Conservation (phyloP, 1,140 invertebrate species). For the Nasonia vitripennis region DNA sequence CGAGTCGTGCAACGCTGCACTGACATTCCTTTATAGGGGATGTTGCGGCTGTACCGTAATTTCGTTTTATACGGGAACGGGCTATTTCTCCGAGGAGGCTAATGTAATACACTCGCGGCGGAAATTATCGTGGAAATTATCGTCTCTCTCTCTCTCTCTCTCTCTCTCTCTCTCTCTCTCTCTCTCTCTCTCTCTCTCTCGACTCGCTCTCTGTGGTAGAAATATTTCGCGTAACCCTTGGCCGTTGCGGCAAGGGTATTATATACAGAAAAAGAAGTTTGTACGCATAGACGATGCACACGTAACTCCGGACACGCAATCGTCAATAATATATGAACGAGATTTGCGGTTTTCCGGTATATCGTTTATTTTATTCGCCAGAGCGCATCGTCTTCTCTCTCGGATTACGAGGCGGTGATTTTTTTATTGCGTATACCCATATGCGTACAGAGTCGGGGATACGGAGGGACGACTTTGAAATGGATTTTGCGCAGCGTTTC, state of each 20-base stretch:
- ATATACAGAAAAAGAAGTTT: neutral
- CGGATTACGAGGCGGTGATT: neutral
- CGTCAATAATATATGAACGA: neutral
- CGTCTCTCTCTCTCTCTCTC: neutral
- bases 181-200: neutral
- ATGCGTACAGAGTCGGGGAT: too few species aligned
- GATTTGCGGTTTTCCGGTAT: constrained; percentile 9
- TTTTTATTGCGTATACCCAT: too few species aligned
- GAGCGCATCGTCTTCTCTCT: neutral
- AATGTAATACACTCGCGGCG: neutral
- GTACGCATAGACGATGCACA: neutral
- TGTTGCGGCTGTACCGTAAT: neutral
- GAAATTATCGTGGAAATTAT: neutral
- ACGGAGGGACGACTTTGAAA: too few species aligned
- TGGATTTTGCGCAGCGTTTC: neutral
- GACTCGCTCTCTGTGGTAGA: neutral
- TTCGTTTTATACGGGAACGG: neutral
- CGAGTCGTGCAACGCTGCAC: neutral
- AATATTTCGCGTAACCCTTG: neutral
- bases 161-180: too few species aligned
- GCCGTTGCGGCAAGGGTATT: too few species aligned
- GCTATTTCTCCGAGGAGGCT: neutral
- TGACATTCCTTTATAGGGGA: neutral
- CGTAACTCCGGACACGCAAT: neutral
- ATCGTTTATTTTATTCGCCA: neutral